Percentiles rank a stretch among this genome's conserved stretches.
Conservation (phyloP, 1,140 invertebrate genomes). For the Oryctes rhinoceros region DNA sequence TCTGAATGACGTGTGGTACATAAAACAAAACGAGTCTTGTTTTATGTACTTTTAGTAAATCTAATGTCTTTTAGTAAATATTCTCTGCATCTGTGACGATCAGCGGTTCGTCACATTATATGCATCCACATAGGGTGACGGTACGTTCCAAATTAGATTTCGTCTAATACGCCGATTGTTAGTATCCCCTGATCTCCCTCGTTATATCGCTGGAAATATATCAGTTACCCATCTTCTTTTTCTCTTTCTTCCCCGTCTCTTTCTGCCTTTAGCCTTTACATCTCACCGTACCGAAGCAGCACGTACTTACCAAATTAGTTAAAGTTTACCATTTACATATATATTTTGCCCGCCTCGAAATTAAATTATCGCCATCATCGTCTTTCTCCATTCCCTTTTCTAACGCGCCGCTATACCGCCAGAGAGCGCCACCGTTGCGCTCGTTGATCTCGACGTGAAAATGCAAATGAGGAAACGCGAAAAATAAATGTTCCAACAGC, state of each 20-base stretch:
- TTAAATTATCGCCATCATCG: constrained; percentile 25
- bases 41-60: too few species aligned
- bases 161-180: neutral
- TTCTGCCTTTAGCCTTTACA: too few species aligned
- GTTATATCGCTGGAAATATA: neutral
- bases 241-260: neutral
- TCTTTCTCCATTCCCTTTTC: too few species aligned
- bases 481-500: constrained; percentile 26
- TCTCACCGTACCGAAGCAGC: too few species aligned
- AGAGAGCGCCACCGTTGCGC: neutral
- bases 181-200: neutral
- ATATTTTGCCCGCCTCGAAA: constrained; percentile 23
- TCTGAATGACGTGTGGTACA: too few species aligned
- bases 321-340: constrained; percentile 20
- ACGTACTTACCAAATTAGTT: neutral
- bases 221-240: neutral
- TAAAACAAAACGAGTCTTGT: too few species aligned
- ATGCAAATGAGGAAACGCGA: constrained; percentile 21
- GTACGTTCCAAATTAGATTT: neutral
- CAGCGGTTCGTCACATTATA: too few species aligned
- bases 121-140: too few species aligned
- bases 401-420: neutral
- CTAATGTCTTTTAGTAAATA: too few species aligned
- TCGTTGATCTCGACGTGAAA: neutral
- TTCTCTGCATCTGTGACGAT: too few species aligned